These are phyloP conservation scores for Siniperca scherzeri DNA, from an alignment of 2,797 vertebrate genomes.

Conservation along the genomic window DNA sequence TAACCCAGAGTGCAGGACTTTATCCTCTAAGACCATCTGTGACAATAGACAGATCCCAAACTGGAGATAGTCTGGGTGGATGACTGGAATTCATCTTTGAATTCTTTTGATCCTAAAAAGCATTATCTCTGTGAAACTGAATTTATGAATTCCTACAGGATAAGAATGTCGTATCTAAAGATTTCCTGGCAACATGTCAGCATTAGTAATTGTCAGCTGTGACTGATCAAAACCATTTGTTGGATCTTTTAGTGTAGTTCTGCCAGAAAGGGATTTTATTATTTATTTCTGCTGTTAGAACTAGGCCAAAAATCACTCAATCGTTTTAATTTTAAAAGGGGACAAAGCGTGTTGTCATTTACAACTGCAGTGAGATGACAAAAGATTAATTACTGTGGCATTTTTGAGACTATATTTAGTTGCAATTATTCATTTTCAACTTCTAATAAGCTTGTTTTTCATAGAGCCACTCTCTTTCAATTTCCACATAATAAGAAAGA, in stretches of 20 bases:
- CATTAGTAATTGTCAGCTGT: constrained; percentile 54
- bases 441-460: constrained; percentile 27
- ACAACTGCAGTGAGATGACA: constrained; percentile 22
- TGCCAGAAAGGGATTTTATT: constrained; percentile 31
- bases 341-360: constrained; percentile 35
- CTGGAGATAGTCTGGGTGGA: constrained; percentile 43
- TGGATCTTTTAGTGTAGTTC: constrained; percentile 35
- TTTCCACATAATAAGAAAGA: not conserved
- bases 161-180: constrained; percentile 42
- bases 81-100: constrained; percentile 51
- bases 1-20: constrained; percentile 46
- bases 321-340: constrained; percentile 27
- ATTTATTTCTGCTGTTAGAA: constrained; percentile 16
- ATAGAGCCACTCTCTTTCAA: not conserved
- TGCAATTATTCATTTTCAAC: not conserved
- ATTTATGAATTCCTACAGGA: constrained; percentile 62
- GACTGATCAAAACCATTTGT: constrained; percentile 52
- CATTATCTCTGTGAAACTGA: constrained; percentile 49
- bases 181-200: constrained; percentile 53
- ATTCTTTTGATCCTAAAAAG: constrained; percentile 62
- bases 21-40: constrained; percentile 59
- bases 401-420: constrained; percentile 24
- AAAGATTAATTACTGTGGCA: constrained; percentile 33
- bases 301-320: constrained; percentile 39
- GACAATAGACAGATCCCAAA: constrained; percentile 51